Percentiles rank a stretch among this genome's conserved stretches.
Evolutionary conservation across 2,888 invertebrate genomes (phyloP).

Genomic region (Tipula unca): DNA sequence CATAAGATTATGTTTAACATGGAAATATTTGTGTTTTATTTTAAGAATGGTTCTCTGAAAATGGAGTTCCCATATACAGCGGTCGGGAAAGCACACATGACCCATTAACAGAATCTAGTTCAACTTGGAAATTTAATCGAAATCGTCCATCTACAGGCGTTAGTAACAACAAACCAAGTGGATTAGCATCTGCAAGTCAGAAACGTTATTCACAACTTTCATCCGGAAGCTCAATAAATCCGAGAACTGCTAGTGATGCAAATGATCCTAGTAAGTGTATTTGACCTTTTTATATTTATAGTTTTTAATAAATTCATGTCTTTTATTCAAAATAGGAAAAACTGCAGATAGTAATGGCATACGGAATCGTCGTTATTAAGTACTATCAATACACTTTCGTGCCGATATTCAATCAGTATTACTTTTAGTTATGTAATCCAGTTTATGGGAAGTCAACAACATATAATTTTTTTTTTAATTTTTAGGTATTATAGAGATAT

Average conservation of each 20-base stretch:
- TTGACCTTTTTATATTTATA: background rate
- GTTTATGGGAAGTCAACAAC: too few species aligned
- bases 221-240: background rate
- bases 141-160: constrained; percentile 21
- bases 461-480: too few species aligned
- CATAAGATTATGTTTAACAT: too few species aligned
- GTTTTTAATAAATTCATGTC: background rate
- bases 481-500: background rate
- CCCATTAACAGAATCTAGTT: constrained; percentile 36
- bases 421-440: too few species aligned
- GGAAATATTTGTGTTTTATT: background rate
- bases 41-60: constrained; percentile 33
- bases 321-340: background rate
- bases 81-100: background rate
- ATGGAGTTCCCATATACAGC: constrained; percentile 24
- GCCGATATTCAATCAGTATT: background rate
- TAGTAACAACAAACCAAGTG: background rate
- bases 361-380: background rate
- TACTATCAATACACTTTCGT: background rate
- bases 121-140: constrained; percentile 45
- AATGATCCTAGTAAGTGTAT: background rate
- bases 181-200: background rate
- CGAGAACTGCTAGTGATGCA: background rate
- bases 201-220: background rate
- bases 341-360: background rate